phyloP scores from a whole-genome alignment of 2,797 vertebrate genomes.

The Melanotaenia maccullochi region DNA sequence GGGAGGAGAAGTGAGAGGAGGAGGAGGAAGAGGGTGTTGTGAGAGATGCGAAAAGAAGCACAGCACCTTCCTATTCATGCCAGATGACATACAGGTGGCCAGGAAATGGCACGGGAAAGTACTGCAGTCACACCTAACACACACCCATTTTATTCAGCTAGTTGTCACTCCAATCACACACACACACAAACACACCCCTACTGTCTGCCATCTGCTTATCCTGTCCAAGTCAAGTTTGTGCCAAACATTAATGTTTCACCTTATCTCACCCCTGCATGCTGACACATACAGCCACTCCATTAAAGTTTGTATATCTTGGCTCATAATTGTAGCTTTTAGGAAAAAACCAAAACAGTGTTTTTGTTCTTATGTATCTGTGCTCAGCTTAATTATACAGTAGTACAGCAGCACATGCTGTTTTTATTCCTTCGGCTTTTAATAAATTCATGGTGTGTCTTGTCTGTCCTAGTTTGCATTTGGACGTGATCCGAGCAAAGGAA shows the following conservation, averaged over 20 bases:
- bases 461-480: conserved; percentile 33
- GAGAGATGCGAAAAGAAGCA: conserved; percentile 34
- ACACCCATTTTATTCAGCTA: conserved; percentile 51
- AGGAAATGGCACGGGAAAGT: conserved; percentile 68
- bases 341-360: conserved; percentile 9
- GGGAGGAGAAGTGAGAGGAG: neutral
- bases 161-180: conserved; percentile 21
- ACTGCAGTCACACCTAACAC: conserved; percentile 45
- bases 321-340: conserved; percentile 7
- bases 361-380: conserved; percentile 6
- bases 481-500: conserved; percentile 41
- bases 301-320: conserved; percentile 27
- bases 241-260: conserved; percentile 45
- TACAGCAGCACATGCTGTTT: conserved; percentile 36
- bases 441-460: conserved; percentile 36
- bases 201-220: conserved; percentile 42
- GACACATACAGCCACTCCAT: conserved; percentile 6
- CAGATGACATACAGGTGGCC: conserved; percentile 55
- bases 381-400: conserved; percentile 27
- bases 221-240: conserved; percentile 32
- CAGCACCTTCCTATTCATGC: conserved; percentile 67
- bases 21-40: conserved; percentile 56
- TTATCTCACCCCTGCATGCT: conserved; percentile 18
- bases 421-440: conserved; percentile 38
- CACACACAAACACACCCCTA: neutral